Conservation (phyloP, 2,113 vertebrate genomes). For the Thomomys bottae region DNA sequence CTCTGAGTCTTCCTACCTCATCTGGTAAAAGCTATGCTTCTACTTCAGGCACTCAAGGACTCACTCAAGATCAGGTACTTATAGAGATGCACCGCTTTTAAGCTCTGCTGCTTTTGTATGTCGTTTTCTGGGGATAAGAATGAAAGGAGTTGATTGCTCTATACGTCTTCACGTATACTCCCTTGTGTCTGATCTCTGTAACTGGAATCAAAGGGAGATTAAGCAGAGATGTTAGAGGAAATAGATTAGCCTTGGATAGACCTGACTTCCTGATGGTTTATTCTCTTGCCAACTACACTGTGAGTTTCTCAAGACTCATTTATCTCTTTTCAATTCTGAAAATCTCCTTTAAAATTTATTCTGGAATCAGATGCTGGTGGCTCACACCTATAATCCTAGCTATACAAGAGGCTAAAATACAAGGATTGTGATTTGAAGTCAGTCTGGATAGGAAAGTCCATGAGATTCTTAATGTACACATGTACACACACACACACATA, state of each 20-base stretch:
- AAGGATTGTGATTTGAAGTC: too few relatives aligned
- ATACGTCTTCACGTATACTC: neutral
- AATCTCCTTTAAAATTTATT: neutral
- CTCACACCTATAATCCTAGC: too few relatives aligned
- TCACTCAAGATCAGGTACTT: neutral
- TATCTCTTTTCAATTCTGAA: neutral
- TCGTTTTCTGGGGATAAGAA: neutral
- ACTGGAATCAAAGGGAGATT: neutral
- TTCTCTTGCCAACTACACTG: neutral
- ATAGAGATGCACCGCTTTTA: neutral
- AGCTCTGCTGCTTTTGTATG: accelerated
- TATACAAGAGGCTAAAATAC: too few relatives aligned
- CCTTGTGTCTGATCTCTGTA: neutral
- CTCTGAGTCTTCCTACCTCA: neutral
- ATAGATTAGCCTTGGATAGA: neutral
- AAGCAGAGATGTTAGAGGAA: neutral
- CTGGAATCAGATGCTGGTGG: too few relatives aligned
- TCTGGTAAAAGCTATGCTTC: neutral
- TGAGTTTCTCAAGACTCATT: neutral
- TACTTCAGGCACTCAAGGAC: neutral
- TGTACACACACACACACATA: too few relatives aligned
- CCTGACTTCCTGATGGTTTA: neutral
- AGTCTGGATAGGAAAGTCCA: too few relatives aligned
- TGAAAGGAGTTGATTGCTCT: neutral
- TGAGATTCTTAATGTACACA: too few relatives aligned